Percentiles rank a stretch among this genome's conserved stretches.
These are phyloP conservation scores for Calonectris borealis DNA, from an alignment of 2,113 vertebrate genomes.

Conservation along the genomic window DNA sequence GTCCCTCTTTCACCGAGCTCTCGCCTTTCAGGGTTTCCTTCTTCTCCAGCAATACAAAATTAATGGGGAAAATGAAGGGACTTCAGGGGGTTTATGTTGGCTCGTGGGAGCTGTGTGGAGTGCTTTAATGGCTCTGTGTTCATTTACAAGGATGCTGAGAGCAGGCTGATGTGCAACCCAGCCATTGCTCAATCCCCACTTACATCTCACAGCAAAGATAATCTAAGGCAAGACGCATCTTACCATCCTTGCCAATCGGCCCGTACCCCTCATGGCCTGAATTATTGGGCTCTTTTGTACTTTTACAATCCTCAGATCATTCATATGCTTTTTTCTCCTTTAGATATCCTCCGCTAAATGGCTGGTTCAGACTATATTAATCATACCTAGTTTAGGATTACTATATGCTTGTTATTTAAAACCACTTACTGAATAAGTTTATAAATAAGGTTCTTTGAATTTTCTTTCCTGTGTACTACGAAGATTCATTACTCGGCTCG, in stretches of 20 bases:
- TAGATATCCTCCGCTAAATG: neutral
- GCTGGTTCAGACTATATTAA: neutral
- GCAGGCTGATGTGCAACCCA: neutral
- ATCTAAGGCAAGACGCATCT: neutral
- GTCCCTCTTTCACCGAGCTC: neutral
- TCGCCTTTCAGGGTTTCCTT: neutral
- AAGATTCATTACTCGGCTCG: neutral
- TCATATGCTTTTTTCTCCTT: neutral
- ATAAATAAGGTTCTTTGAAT: neutral
- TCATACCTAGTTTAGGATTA: neutral
- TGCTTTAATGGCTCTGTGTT: neutral
- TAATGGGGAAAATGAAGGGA: neutral
- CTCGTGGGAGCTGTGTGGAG: neutral
- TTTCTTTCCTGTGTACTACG: neutral
- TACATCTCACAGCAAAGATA: neutral
- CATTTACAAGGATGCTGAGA: neutral
- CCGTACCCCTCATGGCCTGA: rapidly evolving
- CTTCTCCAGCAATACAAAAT: neutral
- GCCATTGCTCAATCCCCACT: rapidly evolving
- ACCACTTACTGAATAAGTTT: neutral
- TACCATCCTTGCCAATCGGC: neutral
- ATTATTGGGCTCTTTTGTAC: neutral
- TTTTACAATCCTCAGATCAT: neutral
- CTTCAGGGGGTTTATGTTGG: neutral
- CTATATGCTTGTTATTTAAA: neutral